These are phyloP conservation scores for Sinopyrophorus schimmeli DNA, from an alignment of 2,888 invertebrate genomes.

Conservation along the genomic window DNA sequence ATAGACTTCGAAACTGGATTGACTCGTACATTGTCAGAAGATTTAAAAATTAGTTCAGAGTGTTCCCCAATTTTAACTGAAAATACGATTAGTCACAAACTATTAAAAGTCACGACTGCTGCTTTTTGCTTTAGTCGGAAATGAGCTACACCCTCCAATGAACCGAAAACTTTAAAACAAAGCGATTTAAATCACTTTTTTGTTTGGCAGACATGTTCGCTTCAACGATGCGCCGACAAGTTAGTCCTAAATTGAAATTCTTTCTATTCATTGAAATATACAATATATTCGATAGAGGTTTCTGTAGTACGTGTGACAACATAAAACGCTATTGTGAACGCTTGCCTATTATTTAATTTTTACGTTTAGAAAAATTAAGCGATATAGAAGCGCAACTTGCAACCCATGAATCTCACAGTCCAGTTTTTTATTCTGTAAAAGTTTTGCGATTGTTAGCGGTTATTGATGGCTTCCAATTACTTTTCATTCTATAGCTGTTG, in stretches of 20 bases:
- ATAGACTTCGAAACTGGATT: constrained; percentile 22
- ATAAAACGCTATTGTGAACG: too few species aligned
- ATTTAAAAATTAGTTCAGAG: constrained; percentile 6
- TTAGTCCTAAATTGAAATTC: constrained; percentile 33
- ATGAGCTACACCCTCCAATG: constrained; percentile 35
- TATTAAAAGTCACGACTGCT: constrained; percentile 28
- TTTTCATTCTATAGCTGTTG: constrained; percentile 21
- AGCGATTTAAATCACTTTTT: constrained; percentile 35
- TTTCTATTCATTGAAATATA: constrained; percentile 30
- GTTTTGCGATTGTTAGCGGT: constrained; percentile 26
- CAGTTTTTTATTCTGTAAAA: constrained; percentile 20
- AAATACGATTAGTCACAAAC: constrained; percentile 26
- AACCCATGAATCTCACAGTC: constrained; percentile 14
- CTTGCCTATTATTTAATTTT: constrained; percentile 2
- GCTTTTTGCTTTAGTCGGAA: constrained; percentile 28
- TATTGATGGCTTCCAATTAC: constrained; percentile 30
- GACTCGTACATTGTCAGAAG: constrained; percentile 21
- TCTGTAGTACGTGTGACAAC: constrained; percentile 5
- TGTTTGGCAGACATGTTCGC: constrained; percentile 29
- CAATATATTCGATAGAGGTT: constrained; percentile 13
- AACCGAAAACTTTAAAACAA: constrained; percentile 35
- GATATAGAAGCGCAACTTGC: constrained; percentile 12
- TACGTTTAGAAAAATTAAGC: constrained; percentile 15
- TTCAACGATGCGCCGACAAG: constrained; percentile 29
- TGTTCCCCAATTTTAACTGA: constrained; percentile 12